phyloP scores from a whole-genome alignment of 1,140 invertebrate species.

The Calycopis cecrops region DNA sequence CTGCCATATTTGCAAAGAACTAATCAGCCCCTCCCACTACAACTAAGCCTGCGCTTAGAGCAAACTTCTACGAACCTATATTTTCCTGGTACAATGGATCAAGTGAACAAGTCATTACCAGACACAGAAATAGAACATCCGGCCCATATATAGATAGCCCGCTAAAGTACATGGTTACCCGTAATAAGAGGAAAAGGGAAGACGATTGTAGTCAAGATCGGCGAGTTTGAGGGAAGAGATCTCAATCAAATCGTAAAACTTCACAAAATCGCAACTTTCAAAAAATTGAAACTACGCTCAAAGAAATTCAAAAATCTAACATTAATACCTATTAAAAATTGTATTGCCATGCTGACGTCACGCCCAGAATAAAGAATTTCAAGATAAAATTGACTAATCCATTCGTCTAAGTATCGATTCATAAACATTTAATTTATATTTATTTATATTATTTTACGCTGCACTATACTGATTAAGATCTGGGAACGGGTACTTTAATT shows the following conservation, averaged over 20 bases:
- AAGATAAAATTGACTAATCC: constrained; percentile 22
- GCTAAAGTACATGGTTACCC: neutral
- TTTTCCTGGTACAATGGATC: neutral
- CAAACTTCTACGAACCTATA: neutral
- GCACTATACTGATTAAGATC: no score
- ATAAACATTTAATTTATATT: no score
- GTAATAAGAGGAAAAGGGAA: constrained; percentile 3
- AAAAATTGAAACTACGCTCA: neutral
- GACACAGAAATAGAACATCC: neutral
- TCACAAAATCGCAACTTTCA: neutral
- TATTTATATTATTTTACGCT: no score
- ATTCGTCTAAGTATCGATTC: no score
- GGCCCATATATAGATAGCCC: neutral
- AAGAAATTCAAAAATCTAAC: constrained; percentile 18
- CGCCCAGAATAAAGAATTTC: constrained; percentile 20
- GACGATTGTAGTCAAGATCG: neutral
- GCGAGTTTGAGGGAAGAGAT: neutral
- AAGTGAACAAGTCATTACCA: neutral
- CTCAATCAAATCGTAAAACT: neutral
- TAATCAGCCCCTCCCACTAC: neutral
- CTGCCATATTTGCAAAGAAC: no score
- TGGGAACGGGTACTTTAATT: no score
- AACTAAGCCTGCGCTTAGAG: neutral
- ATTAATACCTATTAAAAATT: constrained; percentile 17
- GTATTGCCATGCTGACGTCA: constrained; percentile 5